Conservation (phyloP, 2,113 vertebrate genomes). For the Mesocricetus auratus region DNA sequence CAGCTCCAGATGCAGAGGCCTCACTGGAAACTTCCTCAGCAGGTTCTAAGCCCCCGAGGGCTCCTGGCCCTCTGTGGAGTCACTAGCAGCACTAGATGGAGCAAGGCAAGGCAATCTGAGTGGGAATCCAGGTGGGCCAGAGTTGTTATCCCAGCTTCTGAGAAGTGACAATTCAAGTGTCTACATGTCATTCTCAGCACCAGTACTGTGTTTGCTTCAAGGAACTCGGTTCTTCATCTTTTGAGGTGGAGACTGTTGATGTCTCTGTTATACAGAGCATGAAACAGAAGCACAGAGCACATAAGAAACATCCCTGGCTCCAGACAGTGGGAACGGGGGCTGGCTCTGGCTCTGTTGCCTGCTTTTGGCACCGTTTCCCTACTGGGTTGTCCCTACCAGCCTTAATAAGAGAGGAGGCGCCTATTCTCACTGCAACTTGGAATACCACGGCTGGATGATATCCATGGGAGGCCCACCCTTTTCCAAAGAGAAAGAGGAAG, state of each 20-base stretch:
- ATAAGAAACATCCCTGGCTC: background rate
- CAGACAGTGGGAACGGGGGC: background rate
- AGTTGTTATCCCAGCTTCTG: background rate
- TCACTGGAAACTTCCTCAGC: background rate
- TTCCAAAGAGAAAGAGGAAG: background rate
- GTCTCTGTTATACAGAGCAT: background rate
- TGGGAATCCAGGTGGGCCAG: background rate
- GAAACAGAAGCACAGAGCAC: background rate
- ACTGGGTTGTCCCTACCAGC: background rate
- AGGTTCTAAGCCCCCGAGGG: background rate
- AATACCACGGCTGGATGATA: background rate
- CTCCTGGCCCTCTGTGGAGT: background rate
- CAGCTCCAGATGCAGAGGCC: background rate
- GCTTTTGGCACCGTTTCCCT: background rate
- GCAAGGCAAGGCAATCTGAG: rapidly evolving
- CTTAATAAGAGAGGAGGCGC: background rate
- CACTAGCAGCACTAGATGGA: background rate
- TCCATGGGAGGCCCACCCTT: background rate
- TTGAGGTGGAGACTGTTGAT: background rate
- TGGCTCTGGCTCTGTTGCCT: background rate
- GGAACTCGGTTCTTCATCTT: background rate
- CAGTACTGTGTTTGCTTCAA: background rate
- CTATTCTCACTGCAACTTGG: background rate
- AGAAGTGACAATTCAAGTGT: background rate
- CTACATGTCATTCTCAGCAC: rapidly evolving